Evolutionary conservation across 2,888 invertebrate species (phyloP).

Genomic region (Mimas tiliae): DNA sequence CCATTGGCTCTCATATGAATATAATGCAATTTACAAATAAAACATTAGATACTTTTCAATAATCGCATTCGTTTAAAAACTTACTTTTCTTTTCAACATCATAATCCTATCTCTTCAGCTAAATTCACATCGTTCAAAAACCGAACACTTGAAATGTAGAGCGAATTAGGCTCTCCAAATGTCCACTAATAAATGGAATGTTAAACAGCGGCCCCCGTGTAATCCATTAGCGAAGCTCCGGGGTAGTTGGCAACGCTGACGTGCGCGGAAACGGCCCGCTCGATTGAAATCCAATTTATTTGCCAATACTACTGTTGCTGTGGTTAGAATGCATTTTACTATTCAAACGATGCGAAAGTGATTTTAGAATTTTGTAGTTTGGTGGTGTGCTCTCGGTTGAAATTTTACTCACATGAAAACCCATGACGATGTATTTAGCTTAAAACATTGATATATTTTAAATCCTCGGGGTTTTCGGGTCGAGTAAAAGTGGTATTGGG

Average conservation of each 20-base stretch:
- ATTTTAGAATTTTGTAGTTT: not conserved
- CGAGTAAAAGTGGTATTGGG: too few relatives aligned
- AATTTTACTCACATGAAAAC: not conserved
- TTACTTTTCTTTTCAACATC: too few relatives aligned
- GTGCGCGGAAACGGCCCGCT: slow-evolving; percentile 10
- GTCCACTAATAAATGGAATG: slow-evolving; percentile 20
- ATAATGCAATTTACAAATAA: too few relatives aligned
- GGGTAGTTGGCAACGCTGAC: slow-evolving; percentile 11
- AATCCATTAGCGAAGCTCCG: slow-evolving; percentile 27
- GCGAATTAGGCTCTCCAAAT: slow-evolving; percentile 8
- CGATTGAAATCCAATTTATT: slow-evolving; percentile 22
- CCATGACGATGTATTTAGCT: too few relatives aligned
- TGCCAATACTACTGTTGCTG: slow-evolving; percentile 8
- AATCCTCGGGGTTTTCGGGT: too few relatives aligned
- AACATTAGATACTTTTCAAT: too few relatives aligned
- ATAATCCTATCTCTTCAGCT: too few relatives aligned
- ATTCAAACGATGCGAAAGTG: not conserved
- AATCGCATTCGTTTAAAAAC: too few relatives aligned
- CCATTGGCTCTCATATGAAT: too few relatives aligned
- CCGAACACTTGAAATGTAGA: not conserved
- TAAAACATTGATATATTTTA: too few relatives aligned
- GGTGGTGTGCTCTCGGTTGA: not conserved
- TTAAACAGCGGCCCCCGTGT: slow-evolving; percentile 15
- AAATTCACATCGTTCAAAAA: too few relatives aligned
- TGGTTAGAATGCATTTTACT: not conserved